A percentile compares a stretch with the other conserved stretches of the same genome.
These are phyloP conservation scores for Phyllotreta striolata DNA, from an alignment of 2,888 invertebrate species.

Conservation along the genomic window DNA sequence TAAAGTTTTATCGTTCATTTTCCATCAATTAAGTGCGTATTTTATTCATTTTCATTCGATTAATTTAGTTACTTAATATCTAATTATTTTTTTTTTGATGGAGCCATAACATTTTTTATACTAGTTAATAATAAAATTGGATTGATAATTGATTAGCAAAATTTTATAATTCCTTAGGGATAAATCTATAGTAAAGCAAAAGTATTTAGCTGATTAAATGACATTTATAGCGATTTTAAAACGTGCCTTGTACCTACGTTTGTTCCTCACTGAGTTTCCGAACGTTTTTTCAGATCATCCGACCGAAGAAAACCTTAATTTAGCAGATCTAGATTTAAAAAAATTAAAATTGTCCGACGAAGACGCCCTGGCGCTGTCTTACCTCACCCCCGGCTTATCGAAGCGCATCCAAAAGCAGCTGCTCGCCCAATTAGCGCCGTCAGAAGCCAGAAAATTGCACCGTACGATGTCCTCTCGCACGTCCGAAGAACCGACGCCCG, in stretches of 20 bases:
- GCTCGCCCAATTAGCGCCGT: constrained; percentile 73
- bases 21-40: too few relatives aligned
- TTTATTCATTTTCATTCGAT: too few relatives aligned
- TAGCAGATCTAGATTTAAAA: constrained; percentile 69
- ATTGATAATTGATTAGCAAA: too few relatives aligned
- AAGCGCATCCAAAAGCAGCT: constrained; percentile 76
- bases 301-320: constrained; percentile 60
- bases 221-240: neutral
- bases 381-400: constrained; percentile 75
- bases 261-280: constrained; percentile 7
- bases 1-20: too few relatives aligned
- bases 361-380: constrained; percentile 74
- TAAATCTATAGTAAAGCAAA: too few relatives aligned
- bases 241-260: neutral
- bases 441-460: constrained; percentile 72
- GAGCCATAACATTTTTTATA: too few relatives aligned
- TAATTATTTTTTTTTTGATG: too few relatives aligned
- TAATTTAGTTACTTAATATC: too few relatives aligned
- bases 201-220: too few relatives aligned
- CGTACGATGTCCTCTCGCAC: constrained; percentile 68
- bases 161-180: too few relatives aligned
- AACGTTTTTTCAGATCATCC: constrained; percentile 54
- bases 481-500: constrained; percentile 45
- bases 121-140: too few relatives aligned
- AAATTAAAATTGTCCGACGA: constrained; percentile 74